Percentiles rank a stretch among this genome's conserved stretches.
Conservation (phyloP, 2,797 vertebrate species). For the Galagoides demidoff region DNA sequence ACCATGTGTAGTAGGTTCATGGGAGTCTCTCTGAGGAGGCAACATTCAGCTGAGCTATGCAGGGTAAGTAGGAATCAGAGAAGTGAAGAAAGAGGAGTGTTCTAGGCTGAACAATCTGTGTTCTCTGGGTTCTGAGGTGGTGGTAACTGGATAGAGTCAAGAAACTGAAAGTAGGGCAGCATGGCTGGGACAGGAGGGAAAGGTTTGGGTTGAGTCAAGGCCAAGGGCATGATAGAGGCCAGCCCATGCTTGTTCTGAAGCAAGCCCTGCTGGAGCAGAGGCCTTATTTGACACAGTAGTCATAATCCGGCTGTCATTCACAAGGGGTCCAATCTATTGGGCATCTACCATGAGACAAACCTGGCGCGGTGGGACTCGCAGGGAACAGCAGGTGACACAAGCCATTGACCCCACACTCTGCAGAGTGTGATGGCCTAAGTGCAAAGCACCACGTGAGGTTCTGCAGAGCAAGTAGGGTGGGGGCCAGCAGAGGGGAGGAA, state of each 20-base stretch:
- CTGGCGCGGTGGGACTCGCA: not conserved
- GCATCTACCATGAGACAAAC: not conserved
- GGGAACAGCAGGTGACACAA: not conserved
- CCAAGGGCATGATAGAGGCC: not conserved
- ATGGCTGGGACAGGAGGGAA: not conserved
- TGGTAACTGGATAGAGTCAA: not conserved
- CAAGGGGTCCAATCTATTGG: not conserved
- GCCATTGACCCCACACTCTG: not conserved
- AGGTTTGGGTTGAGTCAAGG: not conserved
- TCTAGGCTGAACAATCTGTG: not conserved
- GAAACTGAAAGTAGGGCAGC: not conserved
- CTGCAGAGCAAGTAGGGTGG: not conserved
- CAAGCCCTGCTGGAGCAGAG: not conserved
- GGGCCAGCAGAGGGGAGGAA: not conserved
- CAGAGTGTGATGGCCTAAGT: not conserved
- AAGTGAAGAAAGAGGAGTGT: not conserved
- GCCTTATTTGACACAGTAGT: not conserved
- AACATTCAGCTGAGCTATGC: not conserved
- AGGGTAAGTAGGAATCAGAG: not conserved
- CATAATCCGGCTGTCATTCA: not conserved
- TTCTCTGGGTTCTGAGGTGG: not conserved
- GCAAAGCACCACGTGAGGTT: not conserved
- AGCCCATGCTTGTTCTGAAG: not conserved
- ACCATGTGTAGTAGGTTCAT: not conserved
- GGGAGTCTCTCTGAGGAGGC: not conserved